These are phyloP conservation scores for Eulemur macaco DNA, from an alignment of 2,113 vertebrate species.

Conservation along the genomic window DNA sequence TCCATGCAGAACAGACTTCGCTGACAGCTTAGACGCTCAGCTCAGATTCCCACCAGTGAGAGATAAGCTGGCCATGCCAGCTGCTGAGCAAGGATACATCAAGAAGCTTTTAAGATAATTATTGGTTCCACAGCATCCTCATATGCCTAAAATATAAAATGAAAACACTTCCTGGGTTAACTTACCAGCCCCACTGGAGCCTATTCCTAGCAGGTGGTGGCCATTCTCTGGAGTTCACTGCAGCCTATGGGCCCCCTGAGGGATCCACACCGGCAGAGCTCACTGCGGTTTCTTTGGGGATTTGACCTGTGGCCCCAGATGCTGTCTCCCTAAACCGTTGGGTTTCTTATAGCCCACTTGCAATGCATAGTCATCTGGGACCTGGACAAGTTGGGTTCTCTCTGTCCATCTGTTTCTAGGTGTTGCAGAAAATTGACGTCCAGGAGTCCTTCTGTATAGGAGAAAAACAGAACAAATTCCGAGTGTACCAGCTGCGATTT, in stretches of 20 bases:
- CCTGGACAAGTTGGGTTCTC: neutral
- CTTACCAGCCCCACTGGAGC: neutral
- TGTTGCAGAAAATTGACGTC: conserved; percentile 93
- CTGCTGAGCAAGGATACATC: neutral
- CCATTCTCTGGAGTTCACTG: neutral
- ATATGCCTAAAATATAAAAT: neutral
- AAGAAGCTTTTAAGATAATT: neutral
- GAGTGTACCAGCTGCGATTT: conserved; percentile 89
- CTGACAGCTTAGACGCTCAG: neutral
- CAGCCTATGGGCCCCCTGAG: accelerated
- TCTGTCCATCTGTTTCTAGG: conserved; percentile 80
- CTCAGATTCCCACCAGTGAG: neutral
- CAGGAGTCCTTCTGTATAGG: conserved; percentile 88
- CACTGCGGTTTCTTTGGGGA: neutral
- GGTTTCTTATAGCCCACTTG: neutral
- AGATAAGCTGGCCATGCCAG: neutral
- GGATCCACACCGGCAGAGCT: neutral
- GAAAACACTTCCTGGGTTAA: neutral
- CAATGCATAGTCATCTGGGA: neutral
- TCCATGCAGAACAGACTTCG: neutral
- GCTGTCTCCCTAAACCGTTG: neutral
- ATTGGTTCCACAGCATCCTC: neutral
- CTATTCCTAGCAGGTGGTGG: neutral
- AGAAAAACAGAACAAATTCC: conserved; percentile 81
- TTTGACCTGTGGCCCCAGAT: neutral